Evolutionary conservation across 2,113 vertebrate genomes (phyloP).

Genomic region (Pygathrix nemaeus): DNA sequence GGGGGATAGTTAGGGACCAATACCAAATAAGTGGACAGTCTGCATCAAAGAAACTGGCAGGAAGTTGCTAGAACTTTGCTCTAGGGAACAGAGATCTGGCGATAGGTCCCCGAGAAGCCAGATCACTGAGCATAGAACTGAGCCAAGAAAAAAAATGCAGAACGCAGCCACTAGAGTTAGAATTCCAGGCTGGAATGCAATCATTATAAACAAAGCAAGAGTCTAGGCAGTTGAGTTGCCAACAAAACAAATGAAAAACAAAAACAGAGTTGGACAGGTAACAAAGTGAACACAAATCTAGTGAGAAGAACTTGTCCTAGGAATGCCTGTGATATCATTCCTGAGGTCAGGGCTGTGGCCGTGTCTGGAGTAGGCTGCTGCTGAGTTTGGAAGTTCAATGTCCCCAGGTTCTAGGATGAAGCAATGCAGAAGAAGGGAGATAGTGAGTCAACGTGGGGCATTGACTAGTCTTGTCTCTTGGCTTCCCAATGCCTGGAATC

Average conservation of each 20-base stretch:
- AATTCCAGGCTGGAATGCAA: not conserved
- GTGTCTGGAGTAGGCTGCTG: too few relatives aligned
- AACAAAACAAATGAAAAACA: not conserved
- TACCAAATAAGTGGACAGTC: not conserved
- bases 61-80: not conserved
- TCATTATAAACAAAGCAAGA: not conserved
- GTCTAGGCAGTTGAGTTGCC: not conserved
- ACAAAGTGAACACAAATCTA: not conserved
- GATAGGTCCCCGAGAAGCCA: not conserved
- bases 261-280: not conserved
- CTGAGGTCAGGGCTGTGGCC: not conserved
- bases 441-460: not conserved
- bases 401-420: not conserved
- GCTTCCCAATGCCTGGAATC: not conserved
- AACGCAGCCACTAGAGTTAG: not conserved
- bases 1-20: not conserved
- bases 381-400: not conserved
- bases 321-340: not conserved
- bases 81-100: not conserved
- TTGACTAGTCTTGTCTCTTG: not conserved
- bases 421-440: not conserved
- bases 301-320: not conserved
- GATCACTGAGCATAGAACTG: not conserved
- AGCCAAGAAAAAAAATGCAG: not conserved
- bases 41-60: not conserved